Evolutionary conservation across 2,888 invertebrate genomes (phyloP).

Genomic region (Heteromyza rotundicornis): DNA sequence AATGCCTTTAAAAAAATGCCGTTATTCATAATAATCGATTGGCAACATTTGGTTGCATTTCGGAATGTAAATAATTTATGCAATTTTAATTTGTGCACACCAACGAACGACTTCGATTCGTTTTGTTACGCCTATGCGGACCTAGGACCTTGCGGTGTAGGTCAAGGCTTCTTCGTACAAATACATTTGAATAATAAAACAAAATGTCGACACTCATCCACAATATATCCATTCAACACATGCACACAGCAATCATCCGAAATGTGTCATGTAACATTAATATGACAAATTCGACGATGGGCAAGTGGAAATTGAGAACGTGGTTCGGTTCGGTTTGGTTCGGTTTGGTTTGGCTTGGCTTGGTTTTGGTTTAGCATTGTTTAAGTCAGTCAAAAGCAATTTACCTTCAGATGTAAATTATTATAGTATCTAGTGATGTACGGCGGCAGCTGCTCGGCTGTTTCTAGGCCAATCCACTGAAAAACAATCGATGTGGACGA

Average conservation of each 20-base stretch:
- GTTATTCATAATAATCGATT: too few species aligned
- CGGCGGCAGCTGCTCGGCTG: slow-evolving; percentile 68
- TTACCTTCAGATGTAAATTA: slow-evolving; percentile 62
- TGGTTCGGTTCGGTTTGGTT: neutral
- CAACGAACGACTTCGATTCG: too few species aligned
- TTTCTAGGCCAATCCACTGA: slow-evolving; percentile 73
- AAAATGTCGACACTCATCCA: slow-evolving; percentile 7
- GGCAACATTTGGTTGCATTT: too few species aligned
- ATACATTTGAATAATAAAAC: slow-evolving; percentile 25
- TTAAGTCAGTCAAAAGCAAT: slow-evolving; percentile 22
- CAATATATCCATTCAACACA: slow-evolving; percentile 5
- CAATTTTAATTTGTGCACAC: too few species aligned
- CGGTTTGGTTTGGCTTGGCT: neutral
- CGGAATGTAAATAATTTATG: too few species aligned
- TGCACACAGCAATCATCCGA: slow-evolving; percentile 7
- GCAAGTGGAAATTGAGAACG: slow-evolving; percentile 1
- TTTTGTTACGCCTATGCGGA: too few species aligned
- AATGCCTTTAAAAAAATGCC: too few species aligned
- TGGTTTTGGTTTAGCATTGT: neutral
- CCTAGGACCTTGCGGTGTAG: slow-evolving; percentile 19
- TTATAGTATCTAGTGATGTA: slow-evolving; percentile 74
- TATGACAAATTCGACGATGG: neutral
- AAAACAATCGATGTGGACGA: slow-evolving; percentile 41
- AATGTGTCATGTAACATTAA: slow-evolving; percentile 23
- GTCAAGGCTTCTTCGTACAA: slow-evolving; percentile 24